phyloP scores from a whole-genome alignment of 2,113 vertebrate genomes.

The Tragulus kanchil region DNA sequence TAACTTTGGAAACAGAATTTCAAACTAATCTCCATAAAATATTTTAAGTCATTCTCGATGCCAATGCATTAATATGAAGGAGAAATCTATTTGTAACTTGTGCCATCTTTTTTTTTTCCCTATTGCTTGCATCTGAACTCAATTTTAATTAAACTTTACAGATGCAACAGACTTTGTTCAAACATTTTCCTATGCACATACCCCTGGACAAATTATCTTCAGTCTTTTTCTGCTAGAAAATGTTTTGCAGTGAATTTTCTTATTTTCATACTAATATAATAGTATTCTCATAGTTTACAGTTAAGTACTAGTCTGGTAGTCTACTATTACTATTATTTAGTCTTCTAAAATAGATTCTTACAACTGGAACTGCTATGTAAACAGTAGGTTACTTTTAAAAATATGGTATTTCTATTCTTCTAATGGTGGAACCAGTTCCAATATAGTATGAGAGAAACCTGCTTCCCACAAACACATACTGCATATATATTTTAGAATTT shows the following conservation, averaged over 20 bases:
- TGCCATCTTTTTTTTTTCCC: background rate
- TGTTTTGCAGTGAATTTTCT: background rate
- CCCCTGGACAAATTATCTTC: background rate
- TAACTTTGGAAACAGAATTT: background rate
- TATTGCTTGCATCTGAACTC: background rate
- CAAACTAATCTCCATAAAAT: background rate
- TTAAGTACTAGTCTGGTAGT: background rate
- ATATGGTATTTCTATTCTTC: background rate
- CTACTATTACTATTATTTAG: background rate
- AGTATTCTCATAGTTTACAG: background rate
- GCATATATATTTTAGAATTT: background rate
- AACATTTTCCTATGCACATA: background rate
- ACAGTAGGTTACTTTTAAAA: background rate
- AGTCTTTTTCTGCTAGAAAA: background rate
- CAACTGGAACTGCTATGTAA: background rate
- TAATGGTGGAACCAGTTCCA: background rate
- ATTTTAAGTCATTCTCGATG: background rate
- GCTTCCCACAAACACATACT: background rate
- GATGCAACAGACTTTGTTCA: background rate
- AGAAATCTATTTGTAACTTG: background rate
- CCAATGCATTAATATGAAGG: background rate
- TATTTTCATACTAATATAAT: background rate
- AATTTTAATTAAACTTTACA: conserved; percentile 2
- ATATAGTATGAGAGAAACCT: background rate
- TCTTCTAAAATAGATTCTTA: background rate